Evolutionary conservation across 1,140 invertebrate genomes (phyloP).

Genomic region (Dolichoris vasculosae): DNA sequence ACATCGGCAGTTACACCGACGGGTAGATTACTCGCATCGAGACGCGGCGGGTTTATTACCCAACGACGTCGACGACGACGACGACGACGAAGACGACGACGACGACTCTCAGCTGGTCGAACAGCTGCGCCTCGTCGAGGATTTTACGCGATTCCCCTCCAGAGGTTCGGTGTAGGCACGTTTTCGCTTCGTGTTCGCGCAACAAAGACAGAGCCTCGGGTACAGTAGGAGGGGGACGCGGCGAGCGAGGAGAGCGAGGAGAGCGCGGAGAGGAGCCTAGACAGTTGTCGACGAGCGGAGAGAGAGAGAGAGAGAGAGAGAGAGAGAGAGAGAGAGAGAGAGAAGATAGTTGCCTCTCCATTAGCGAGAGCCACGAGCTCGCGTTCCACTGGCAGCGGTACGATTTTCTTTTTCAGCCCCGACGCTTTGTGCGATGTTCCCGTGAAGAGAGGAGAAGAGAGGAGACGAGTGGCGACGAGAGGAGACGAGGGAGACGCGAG

Average conservation of each 20-base stretch:
- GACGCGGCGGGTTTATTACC: neutral
- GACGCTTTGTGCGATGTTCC: no score
- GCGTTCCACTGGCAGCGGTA: neutral
- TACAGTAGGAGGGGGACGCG: neutral
- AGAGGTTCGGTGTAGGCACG: neutral
- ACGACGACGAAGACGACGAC: no score
- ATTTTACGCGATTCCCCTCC: no score
- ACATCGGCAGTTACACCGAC: no score
- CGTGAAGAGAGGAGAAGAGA: no score
- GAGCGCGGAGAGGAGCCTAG: no score
- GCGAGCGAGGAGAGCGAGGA: neutral
- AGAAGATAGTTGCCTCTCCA: neutral
- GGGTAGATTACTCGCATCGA: neutral
- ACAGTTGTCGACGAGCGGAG: no score
- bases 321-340: constrained; percentile 25
- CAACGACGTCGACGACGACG: no score
- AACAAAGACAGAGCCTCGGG: neutral
- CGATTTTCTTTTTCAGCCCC: neutral
- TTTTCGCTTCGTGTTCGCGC: neutral
- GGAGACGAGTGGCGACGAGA: no score
- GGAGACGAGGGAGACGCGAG: no score
- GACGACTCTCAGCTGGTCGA: neutral
- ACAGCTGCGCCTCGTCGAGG: neutral
- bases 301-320: constrained; percentile 6
- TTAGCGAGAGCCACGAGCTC: no score